Percentiles rank a stretch among this genome's conserved stretches.
phyloP scores from a whole-genome alignment of 2,888 invertebrate species.

The Eupelmus urozonus region DNA sequence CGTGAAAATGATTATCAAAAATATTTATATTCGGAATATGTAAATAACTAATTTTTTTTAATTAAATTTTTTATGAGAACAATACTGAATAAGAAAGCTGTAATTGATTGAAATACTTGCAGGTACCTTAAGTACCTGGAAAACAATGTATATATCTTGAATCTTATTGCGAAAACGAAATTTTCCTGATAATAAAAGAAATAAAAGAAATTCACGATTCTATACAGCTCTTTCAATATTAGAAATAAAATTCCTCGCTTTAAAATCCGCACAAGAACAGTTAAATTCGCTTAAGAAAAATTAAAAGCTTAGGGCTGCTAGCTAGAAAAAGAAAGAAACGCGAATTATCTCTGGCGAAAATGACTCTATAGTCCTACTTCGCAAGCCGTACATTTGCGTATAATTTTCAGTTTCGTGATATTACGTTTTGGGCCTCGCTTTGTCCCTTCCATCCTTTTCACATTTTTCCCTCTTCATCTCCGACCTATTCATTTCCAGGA shows the following conservation, averaged over 20 bases:
- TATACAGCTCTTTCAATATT: too few species aligned
- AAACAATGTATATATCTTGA: too few species aligned
- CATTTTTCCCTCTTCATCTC: not conserved
- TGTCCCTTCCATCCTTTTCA: slow-evolving; percentile 32
- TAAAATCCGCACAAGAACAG: not conserved
- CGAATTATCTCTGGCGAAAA: not conserved
- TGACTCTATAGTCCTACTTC: slow-evolving; percentile 5
- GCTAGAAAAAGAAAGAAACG: not conserved
- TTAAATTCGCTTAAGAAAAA: slow-evolving; percentile 7
- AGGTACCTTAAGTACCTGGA: too few species aligned
- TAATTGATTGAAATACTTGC: too few species aligned
- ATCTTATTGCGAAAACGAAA: too few species aligned
- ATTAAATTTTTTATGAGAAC: too few species aligned
- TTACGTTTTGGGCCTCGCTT: slow-evolving; percentile 19
- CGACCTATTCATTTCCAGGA: slow-evolving; percentile 38
- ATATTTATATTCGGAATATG: too few species aligned
- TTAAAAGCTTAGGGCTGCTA: not conserved
- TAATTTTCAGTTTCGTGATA: slow-evolving; percentile 41
- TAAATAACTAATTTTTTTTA: too few species aligned
- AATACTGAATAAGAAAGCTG: too few species aligned
- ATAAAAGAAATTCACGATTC: too few species aligned
- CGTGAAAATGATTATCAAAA: too few species aligned
- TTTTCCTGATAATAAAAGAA: too few species aligned
- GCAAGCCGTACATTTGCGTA: slow-evolving; percentile 18
- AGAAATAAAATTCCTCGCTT: not conserved